A percentile compares a stretch with the other conserved stretches of the same genome.
These are phyloP conservation scores for Yasuhikotakia modesta DNA, from an alignment of 2,797 vertebrate genomes.

Conservation along the genomic window DNA sequence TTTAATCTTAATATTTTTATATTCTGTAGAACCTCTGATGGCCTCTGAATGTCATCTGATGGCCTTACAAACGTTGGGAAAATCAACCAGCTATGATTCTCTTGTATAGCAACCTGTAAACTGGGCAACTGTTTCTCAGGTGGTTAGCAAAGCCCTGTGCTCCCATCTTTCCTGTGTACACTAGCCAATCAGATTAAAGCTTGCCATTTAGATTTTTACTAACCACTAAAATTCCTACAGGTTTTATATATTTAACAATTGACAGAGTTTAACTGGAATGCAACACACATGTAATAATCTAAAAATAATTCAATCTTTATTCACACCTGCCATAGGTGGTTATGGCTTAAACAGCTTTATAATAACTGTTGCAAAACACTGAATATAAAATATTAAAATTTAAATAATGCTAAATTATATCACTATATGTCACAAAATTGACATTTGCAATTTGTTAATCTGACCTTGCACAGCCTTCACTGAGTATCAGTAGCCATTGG, in stretches of 20 bases:
- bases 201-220: background rate
- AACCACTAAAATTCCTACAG: background rate
- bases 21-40: too few relatives aligned
- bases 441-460: constrained; percentile 60
- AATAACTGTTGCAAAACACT: background rate
- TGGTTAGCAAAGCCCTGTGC: background rate
- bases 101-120: background rate
- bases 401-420: constrained; percentile 34
- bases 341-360: background rate
- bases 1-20: too few relatives aligned
- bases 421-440: constrained; percentile 60
- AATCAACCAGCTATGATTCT: too few relatives aligned
- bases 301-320: background rate
- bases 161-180: too few relatives aligned
- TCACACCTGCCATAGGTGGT: background rate
- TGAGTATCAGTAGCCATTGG: constrained; percentile 61
- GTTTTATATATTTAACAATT: background rate
- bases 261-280: background rate
- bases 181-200: background rate
- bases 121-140: background rate
- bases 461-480: constrained; percentile 42
- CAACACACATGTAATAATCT: background rate
- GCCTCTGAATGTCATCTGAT: too few relatives aligned
- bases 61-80: too few relatives aligned
- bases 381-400: constrained; percentile 15